These are phyloP conservation scores for Styela plicata DNA, from an alignment of 23 tunicate genomes.

Conservation along the genomic window DNA sequence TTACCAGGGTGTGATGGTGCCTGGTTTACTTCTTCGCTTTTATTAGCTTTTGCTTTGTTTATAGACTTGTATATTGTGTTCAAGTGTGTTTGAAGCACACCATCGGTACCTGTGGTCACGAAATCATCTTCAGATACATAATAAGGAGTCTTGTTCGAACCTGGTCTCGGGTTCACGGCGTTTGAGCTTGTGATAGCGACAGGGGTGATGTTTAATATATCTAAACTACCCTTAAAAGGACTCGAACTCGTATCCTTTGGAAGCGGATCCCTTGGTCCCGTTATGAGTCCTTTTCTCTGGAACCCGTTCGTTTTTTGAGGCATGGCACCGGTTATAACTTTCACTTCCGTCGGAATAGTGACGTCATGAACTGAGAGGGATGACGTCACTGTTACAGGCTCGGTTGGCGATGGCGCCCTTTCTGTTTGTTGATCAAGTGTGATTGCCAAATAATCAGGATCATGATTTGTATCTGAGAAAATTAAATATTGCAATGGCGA, in stretches of 20 bases:
- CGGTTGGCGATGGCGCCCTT: not conserved
- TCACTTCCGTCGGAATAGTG: conserved; percentile 23
- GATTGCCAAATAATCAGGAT: conserved; percentile 29
- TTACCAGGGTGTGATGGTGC: not conserved
- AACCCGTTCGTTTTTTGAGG: not conserved
- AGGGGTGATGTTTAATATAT: conserved; percentile 21
- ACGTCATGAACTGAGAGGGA: conserved; percentile 31
- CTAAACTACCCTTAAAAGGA: not conserved
- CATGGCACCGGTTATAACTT: not conserved
- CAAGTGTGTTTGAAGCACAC: conserved; percentile 67
- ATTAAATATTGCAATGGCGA: too few species aligned
- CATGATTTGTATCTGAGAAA: conserved; percentile 10
- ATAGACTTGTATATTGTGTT: conserved; percentile 72
- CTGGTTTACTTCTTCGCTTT: not conserved
- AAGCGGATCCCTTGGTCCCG: not conserved
- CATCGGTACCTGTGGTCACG: conserved; percentile 46
- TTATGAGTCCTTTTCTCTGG: not conserved
- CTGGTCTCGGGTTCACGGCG: not conserved
- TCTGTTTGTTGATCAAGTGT: conserved; percentile 15
- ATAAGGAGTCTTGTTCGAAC: not conserved
- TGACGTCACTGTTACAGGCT: not conserved
- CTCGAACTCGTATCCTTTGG: not conserved
- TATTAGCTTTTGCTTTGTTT: conserved; percentile 46
- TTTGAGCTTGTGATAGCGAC: conserved; percentile 20
- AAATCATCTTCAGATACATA: conserved; percentile 29